Percentiles rank a stretch among this genome's conserved stretches.
Conservation (phyloP, 1,140 invertebrate species). For the Monomorium pharaonis region DNA sequence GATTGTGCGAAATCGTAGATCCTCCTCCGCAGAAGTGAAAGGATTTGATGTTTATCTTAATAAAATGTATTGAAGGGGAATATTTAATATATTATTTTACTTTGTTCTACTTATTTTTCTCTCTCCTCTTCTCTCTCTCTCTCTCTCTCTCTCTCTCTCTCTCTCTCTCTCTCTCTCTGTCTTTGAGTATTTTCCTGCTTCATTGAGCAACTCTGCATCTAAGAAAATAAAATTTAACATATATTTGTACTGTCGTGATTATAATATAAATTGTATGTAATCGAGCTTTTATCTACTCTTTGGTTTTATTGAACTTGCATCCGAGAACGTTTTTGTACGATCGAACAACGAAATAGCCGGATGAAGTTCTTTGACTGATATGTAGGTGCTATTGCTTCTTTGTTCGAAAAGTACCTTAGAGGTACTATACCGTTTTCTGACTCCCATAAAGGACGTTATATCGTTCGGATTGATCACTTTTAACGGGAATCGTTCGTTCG, state of each 20-base stretch:
- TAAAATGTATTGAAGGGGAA: neutral
- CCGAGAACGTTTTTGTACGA: neutral
- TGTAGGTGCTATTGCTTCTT: constrained; percentile 1
- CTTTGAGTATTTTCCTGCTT: neutral
- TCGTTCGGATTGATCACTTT: constrained; percentile 64
- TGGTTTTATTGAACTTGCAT: neutral
- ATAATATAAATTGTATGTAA: neutral
- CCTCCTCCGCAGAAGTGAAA: no score
- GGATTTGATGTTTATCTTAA: neutral
- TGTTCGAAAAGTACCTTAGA: constrained; percentile 18
- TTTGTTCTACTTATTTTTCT: neutral
- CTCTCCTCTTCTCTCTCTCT: no score
- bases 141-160: no score
- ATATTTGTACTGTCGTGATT: neutral
- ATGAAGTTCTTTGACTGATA: neutral
- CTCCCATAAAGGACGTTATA: constrained; percentile 55
- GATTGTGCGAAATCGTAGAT: neutral
- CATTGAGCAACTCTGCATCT: no score
- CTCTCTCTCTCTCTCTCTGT: no score
- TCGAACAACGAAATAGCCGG: neutral
- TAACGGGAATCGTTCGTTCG: constrained; percentile 43
- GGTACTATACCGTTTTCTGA: constrained; percentile 6
- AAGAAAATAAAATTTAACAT: neutral
- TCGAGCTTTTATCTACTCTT: neutral
- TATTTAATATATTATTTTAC: neutral